Conservation (phyloP, 1,140 invertebrate species). For the Lanistes nyassanus region DNA sequence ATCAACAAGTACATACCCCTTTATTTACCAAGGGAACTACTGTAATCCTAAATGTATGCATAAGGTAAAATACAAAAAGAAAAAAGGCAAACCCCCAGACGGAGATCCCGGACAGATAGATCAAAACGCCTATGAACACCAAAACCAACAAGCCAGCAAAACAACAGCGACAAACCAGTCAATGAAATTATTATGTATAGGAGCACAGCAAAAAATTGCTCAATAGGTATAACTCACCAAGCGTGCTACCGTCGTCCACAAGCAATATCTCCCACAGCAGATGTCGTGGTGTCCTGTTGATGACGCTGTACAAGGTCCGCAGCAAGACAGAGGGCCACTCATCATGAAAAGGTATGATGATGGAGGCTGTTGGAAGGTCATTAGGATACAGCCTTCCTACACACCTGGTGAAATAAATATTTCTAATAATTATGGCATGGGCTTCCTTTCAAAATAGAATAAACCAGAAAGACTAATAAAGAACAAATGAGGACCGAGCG, state of each 20-base stretch:
- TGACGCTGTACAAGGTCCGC: conserved; percentile 87
- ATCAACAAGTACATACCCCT: no score
- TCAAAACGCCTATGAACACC: background rate
- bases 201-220: no score
- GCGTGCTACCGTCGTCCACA: conserved; percentile 85
- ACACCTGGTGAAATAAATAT: conserved; percentile 42
- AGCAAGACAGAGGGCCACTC: conserved; percentile 91
- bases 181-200: no score
- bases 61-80: background rate
- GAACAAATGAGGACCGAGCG: no score
- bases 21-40: no score
- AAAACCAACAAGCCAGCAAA: no score
- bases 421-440: no score
- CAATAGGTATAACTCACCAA: conserved; percentile 74
- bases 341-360: conserved; percentile 97
- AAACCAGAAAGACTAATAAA: no score
- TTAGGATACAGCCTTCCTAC: conserved; percentile 32
- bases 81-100: background rate
- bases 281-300: conserved; percentile 81
- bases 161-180: no score
- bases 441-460: no score
- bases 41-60: no score
- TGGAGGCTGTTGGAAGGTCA: conserved; percentile 79
- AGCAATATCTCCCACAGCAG: conserved; percentile 92
- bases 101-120: background rate